Percentiles rank a stretch among this genome's conserved stretches.
Evolutionary conservation across 2,797 vertebrate species (phyloP).

Genomic region (Labeo calbasu): DNA sequence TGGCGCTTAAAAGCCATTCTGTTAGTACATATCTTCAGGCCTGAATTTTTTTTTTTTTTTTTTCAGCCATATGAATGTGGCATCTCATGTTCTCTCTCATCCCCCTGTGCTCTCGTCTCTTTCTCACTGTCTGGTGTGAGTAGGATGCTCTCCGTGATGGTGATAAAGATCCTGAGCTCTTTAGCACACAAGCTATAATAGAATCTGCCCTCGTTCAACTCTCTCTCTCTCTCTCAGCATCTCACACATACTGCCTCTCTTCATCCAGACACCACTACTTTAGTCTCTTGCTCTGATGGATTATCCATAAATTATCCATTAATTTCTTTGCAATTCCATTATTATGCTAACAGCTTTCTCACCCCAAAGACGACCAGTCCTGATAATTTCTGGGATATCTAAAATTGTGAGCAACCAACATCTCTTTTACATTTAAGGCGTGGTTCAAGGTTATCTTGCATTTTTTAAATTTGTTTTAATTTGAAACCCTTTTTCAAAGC

Average conservation of each 20-base stretch:
- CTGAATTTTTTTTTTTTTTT: slow-evolving; percentile 8
- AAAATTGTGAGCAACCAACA: not conserved
- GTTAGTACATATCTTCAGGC: not conserved
- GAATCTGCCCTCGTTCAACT: slow-evolving; percentile 57
- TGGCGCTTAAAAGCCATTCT: not conserved
- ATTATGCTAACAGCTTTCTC: not conserved
- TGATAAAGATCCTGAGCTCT: slow-evolving; percentile 38
- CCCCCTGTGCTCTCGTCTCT: not conserved
- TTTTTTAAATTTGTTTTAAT: not conserved
- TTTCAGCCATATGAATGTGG: not conserved
- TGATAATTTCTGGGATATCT: not conserved
- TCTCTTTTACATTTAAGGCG: not conserved
- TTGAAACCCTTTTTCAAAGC: not conserved
- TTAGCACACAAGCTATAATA: slow-evolving; percentile 43
- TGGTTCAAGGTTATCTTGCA: not conserved
- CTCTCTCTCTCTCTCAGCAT: slow-evolving; percentile 12
- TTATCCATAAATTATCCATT: not conserved
- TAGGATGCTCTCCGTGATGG: slow-evolving; percentile 22
- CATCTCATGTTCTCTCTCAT: slow-evolving; percentile 2
- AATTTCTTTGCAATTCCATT: not conserved
- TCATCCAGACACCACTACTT: not conserved
- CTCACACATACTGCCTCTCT: slow-evolving; percentile 6
- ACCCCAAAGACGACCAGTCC: not conserved
- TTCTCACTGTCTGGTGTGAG: slow-evolving; percentile 25
- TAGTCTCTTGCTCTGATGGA: not conserved